phyloP scores from a whole-genome alignment of 2,113 vertebrate genomes.

The Pangasianodon gigas region DNA sequence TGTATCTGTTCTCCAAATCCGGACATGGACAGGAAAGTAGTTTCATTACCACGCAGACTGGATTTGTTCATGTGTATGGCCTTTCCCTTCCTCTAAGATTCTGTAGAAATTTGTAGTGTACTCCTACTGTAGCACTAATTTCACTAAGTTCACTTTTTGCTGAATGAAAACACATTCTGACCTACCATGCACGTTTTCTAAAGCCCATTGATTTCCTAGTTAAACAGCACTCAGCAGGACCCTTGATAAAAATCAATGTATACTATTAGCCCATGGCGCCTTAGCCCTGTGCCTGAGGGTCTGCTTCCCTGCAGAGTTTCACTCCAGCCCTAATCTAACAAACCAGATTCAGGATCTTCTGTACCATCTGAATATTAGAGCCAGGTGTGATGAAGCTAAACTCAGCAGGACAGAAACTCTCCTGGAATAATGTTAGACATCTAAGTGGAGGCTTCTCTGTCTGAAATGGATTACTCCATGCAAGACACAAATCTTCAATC shows the following conservation, averaged over 20 bases:
- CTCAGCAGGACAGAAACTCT: not conserved
- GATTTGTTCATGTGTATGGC: constrained; percentile 5
- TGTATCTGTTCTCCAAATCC: not conserved
- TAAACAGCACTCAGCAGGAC: not conserved
- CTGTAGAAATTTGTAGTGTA: not conserved
- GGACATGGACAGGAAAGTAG: not conserved
- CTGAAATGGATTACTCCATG: not conserved
- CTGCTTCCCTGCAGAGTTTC: not conserved
- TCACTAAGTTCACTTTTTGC: not conserved
- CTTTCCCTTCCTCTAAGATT: not conserved
- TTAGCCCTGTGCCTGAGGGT: not conserved
- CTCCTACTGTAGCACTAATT: not conserved
- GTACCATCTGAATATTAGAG: not conserved
- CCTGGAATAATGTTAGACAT: not conserved
- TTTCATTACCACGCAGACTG: constrained; percentile 25
- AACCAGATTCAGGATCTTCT: not conserved
- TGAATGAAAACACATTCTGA: not conserved
- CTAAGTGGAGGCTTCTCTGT: not conserved
- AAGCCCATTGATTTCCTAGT: not conserved
- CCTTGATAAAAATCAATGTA: not conserved
- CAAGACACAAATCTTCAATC: not conserved
- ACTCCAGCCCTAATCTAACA: not conserved
- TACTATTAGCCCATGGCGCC: not conserved
- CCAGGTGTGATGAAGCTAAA: constrained; percentile 11
- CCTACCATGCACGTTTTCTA: not conserved